Conservation (phyloP, 2,888 invertebrate genomes). For the Torymus auratus region DNA sequence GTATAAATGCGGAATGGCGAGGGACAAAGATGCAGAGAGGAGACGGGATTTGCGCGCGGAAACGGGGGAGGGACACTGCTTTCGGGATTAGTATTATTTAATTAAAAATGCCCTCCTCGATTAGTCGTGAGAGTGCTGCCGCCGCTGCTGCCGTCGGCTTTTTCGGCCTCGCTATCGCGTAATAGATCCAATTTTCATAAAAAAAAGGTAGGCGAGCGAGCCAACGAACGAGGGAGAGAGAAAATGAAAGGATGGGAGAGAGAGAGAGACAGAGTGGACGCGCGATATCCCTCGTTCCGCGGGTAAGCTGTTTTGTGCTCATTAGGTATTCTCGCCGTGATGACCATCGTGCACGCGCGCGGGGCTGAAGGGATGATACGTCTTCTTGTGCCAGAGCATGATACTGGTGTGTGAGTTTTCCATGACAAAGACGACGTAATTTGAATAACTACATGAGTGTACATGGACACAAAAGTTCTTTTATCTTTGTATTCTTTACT, state of each 20-base stretch:
- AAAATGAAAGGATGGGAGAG: neutral
- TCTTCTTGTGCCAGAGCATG: too few species aligned
- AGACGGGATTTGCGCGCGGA: conserved; percentile 62
- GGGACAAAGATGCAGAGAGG: conserved; percentile 21
- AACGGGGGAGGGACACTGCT: conserved; percentile 63
- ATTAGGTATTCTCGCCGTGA: conserved; percentile 21
- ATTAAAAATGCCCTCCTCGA: conserved; percentile 73
- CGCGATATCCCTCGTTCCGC: too few species aligned
- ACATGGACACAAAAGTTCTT: too few species aligned
- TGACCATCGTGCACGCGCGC: conserved; percentile 6
- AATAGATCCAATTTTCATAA: conserved; percentile 58
- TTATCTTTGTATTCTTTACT: too few species aligned
- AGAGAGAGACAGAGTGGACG: neutral
- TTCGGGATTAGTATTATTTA: conserved; percentile 76
- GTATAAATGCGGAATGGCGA: conserved; percentile 37
- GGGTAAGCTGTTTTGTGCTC: conserved; percentile 44
- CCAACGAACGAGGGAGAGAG: neutral
- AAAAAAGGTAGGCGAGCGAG: neutral
- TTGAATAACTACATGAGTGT: too few species aligned
- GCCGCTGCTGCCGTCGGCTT: conserved; percentile 4
- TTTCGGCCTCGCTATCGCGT: conserved; percentile 40
- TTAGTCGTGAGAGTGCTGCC: conserved; percentile 56
- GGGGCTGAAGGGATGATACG: too few species aligned
- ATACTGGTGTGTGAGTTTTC: too few species aligned
- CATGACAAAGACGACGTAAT: too few species aligned